Conservation (phyloP, 1,140 invertebrate species). For the Drosophila paulistorum region DNA sequence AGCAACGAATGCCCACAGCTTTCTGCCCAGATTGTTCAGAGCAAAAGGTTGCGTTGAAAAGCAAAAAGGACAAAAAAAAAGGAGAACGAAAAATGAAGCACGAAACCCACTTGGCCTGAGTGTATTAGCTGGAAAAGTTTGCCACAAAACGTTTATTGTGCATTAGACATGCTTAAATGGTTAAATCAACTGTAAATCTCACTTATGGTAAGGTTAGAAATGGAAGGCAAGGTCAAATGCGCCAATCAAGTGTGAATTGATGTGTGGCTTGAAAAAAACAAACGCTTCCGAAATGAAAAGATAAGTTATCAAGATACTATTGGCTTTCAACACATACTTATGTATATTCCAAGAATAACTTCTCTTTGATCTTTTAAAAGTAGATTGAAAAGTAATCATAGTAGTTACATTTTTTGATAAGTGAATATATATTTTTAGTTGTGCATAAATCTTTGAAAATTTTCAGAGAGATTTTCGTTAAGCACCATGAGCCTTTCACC, state of each 20-base stretch:
- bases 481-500: neutral
- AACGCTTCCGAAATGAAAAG: no score
- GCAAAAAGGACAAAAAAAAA: conserved; percentile 10
- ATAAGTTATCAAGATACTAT: neutral
- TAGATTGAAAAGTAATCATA: neutral
- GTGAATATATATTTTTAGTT: conserved; percentile 8
- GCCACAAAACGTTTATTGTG: conserved; percentile 73
- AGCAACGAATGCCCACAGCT: conserved; percentile 25
- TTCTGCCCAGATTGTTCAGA: conserved; percentile 19
- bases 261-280: conserved; percentile 35
- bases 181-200: conserved; percentile 80
- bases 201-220: conserved; percentile 20
- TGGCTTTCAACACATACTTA: no score
- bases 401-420: conserved; percentile 3
- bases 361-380: no score
- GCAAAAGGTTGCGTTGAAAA: conserved; percentile 27
- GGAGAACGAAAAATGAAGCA: conserved; percentile 14
- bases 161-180: conserved; percentile 75
- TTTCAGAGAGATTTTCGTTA: neutral
- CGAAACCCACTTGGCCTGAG: conserved; percentile 10
- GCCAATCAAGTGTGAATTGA: conserved; percentile 55
- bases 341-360: no score
- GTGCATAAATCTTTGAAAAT: neutral
- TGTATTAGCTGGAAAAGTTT: conserved; percentile 60
- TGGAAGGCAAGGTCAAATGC: conserved; percentile 38